Conservation (phyloP, 2,113 vertebrate genomes). For the Salminus brasiliensis region DNA sequence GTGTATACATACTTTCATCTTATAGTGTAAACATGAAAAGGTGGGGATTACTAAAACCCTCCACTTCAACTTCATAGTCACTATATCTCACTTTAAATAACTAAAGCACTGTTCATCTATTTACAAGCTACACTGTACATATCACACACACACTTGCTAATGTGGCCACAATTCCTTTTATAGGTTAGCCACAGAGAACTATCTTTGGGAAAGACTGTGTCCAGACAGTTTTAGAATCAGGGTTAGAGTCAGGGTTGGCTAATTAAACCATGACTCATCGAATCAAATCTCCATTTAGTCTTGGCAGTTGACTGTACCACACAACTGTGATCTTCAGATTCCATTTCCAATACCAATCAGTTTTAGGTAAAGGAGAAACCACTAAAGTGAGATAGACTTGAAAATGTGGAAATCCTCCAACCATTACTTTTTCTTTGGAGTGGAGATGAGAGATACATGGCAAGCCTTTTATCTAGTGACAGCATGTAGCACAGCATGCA, state of each 20-base stretch:
- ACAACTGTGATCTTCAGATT: background rate
- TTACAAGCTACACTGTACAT: background rate
- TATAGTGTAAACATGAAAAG: no score
- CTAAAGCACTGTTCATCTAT: no score
- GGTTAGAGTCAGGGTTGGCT: background rate
- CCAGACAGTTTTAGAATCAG: conserved; percentile 1
- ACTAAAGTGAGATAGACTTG: background rate
- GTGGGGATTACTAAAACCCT: no score
- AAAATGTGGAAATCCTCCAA: conserved; percentile 17
- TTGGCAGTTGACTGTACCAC: conserved; percentile 14
- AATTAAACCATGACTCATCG: conserved; percentile 7
- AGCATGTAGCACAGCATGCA: background rate
- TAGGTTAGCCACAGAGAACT: background rate
- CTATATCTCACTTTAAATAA: background rate
- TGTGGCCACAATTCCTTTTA: background rate
- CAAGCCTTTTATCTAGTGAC: conserved; percentile 11
- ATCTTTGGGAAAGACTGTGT: background rate
- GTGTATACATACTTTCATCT: no score
- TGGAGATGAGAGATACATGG: background rate
- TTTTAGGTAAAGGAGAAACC: background rate
- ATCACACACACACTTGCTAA: background rate
- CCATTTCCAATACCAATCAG: background rate
- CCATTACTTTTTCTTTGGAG: background rate
- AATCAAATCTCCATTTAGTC: conserved; percentile 25
- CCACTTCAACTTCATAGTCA: background rate